Base-by-base conservation (phyloP, 2,888 invertebrate species). In the Entomobrya multifasciata region DNA sequence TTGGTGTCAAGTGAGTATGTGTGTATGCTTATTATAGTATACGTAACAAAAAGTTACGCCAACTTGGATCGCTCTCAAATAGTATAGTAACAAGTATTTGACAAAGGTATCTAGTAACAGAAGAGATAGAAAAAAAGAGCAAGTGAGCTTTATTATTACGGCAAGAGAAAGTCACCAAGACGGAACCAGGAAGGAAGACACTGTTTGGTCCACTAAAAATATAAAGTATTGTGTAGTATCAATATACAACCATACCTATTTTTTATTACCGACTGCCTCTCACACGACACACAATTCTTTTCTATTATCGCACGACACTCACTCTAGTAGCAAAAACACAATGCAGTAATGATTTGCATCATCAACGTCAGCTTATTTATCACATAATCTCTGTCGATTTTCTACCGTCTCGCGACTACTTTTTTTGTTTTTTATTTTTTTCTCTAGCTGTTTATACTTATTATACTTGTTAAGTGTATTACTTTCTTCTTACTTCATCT, bases 181-280 rank as follows among this genome's bases (percentile, higher is more conserved):
- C 83, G 78, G 87, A 83, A 83, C 79, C 78, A 87, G 87, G 76
- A 70, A 80, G 86, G 86, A 87, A 86, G 82, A 82, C 77, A 83
- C 83, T 47, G 78, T 82, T 36, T 65, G 52, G 70, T 81, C 70
- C 67, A 78, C 78, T 67, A 81, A 4, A 36, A 6, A 55, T n/a
- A 72, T 8, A n/a, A n/a, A n/a, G n/a, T n/a, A n/a, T n/a, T n/a
- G n/a, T n/a, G n/a, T 25, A 57, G 76, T 60, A 77, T 77, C 57
- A 60, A 78, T 62, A 78, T 78, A 62, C 20, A 1, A 25, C 0
- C 22, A 55, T 49, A 65, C 79, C 30, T 49, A 30, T 60, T 36
- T 77, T 79, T 47, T 81, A 57, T 57, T 72, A 49, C 52, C 52
- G 17, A 11, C 52, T 15, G 25, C 30, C 62, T 57, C 55, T 76